These are phyloP conservation scores for Acrobasis suavella DNA, from an alignment of 2,888 invertebrate genomes.

Conservation along the genomic window DNA sequence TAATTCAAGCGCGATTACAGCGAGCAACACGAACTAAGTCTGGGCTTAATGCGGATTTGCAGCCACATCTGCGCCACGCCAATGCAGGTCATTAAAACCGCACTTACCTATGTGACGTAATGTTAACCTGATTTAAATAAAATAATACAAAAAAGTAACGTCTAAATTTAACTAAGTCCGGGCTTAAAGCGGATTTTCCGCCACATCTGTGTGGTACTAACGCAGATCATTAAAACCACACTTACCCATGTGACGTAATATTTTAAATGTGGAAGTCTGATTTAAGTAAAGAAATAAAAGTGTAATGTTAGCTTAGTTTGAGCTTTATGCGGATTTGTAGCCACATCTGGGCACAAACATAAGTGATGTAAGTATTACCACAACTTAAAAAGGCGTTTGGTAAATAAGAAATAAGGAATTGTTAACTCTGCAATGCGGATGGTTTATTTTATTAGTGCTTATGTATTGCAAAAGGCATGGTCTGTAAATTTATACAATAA, in stretches of 20 bases:
- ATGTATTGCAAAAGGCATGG: no score
- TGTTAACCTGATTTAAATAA: conserved; percentile 24
- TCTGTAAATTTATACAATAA: no score
- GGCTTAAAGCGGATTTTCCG: conserved; percentile 68
- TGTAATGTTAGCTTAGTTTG: no score
- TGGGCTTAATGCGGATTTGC: conserved; percentile 68
- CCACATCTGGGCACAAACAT: no score
- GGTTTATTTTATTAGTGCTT: no score
- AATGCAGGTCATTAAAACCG: conserved; percentile 38
- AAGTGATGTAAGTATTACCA: no score
- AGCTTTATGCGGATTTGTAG: no score
- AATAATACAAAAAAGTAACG: conserved; percentile 68
- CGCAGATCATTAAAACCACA: conserved; percentile 36
- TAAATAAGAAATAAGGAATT: no score
- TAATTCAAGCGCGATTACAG: conserved; percentile 67
- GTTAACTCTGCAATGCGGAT: no score
- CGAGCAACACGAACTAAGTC: conserved; percentile 64
- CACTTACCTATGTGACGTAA: conserved; percentile 20
- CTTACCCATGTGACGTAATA: conserved; percentile 17
- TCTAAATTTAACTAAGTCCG: conserved; percentile 64
- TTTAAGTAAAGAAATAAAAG: no score
- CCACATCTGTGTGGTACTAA: conserved; percentile 56
- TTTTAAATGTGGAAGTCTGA: no score
- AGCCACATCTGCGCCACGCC: conserved; percentile 57
- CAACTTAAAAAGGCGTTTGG: no score